Evolutionary conservation across 2,888 invertebrate genomes (phyloP), one percentile per base, ranked within the genome.

Genomic region (Sinopyrophorus schimmeli): DNA sequence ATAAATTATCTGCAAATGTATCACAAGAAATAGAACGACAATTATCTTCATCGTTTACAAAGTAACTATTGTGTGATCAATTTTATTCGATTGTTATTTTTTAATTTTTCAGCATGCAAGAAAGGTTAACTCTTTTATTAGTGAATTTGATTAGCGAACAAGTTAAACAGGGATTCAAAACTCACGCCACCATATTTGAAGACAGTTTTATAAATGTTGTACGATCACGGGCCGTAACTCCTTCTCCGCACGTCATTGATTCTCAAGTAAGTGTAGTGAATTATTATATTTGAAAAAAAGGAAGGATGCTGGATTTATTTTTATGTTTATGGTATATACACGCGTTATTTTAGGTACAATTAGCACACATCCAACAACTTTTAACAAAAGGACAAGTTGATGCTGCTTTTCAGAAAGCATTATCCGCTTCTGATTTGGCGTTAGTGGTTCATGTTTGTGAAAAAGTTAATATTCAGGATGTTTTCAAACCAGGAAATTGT

Each of bases 361-460:
- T 86, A 60, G 80, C 82, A 7, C 86, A 86, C 62, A 82, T 92
- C 56, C 80, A 86, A 63, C 79, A 82, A 52, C 74, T 86, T 40
- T 74, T 91, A 23, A 66, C 76, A 10, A 79, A 82, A 57, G 89
- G 90, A 1, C 89, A 92, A 70, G 77, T 86, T 34, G 91, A 92
- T 74, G 82, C 86, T 48, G 95, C 95, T 28, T 94, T 96, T 75
- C 91, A 93, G 71, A 80, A 92, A 77, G 96, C 97, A 6, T 77
- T 97, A 53, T 82, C 82, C 43, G 94, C 92, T 7, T 88, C 91
- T 20, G 95, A 97, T 77, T 80, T 96, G 47, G 80, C 82, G 60
- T 77, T 94, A 48, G 92, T 97, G 38, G 85, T 94, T 70, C 85
- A 85, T 57, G 87, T 92, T 6, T 92, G 96, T 71, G 88, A 92